These are phyloP conservation scores for Chouioia cunea DNA, from an alignment of 2,888 invertebrate species.

Conservation along the genomic window DNA sequence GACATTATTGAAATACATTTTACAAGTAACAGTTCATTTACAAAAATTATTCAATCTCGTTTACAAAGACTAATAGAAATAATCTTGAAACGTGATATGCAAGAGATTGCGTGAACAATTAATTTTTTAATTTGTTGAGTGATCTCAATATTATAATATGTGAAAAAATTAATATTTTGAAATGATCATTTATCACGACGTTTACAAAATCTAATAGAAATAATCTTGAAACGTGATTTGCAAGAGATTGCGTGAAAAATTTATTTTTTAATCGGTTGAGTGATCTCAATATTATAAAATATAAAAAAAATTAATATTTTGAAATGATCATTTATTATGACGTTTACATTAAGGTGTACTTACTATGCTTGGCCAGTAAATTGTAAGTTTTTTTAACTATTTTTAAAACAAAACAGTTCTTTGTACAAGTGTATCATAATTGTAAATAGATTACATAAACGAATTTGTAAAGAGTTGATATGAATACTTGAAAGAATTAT, in stretches of 20 bases:
- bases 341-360: constrained; percentile 41
- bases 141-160: constrained; percentile 37
- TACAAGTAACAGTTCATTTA: constrained; percentile 36
- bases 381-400: constrained; percentile 34
- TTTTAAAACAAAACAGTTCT: constrained; percentile 32
- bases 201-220: constrained; percentile 23
- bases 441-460: constrained; percentile 45
- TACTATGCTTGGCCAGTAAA: constrained; percentile 38
- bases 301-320: constrained; percentile 34
- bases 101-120: constrained; percentile 37
- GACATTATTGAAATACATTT: constrained; percentile 24
- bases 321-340: constrained; percentile 40
- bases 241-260: constrained; percentile 37
- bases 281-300: constrained; percentile 37
- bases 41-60: constrained; percentile 39
- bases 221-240: constrained; percentile 36
- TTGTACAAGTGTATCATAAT: constrained; percentile 46
- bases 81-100: constrained; percentile 37
- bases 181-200: constrained; percentile 41
- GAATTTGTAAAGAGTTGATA: constrained; percentile 35
- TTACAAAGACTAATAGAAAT: constrained; percentile 24
- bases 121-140: constrained; percentile 35
- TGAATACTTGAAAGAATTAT: constrained; percentile 30
- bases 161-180: constrained; percentile 31
- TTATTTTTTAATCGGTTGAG: constrained; percentile 33